Percentiles rank a stretch among this genome's conserved stretches.
Evolutionary conservation across 2,797 vertebrate species (phyloP).

Genomic region (Neosilurus hyrtlii): DNA sequence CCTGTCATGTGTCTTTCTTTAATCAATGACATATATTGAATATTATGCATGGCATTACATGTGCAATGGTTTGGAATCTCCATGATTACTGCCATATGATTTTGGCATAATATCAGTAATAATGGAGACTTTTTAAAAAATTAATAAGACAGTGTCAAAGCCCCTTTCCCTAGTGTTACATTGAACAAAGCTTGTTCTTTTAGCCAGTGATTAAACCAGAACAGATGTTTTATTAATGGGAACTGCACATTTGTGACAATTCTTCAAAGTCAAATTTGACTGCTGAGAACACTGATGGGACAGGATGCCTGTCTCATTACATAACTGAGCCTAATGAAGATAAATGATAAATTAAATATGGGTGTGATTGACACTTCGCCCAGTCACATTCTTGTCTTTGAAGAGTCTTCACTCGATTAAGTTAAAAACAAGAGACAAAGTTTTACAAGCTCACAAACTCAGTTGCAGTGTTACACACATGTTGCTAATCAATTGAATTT

Average conservation of each 20-base stretch:
- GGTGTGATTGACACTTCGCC: conserved; percentile 19
- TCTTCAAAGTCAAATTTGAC: conserved; percentile 43
- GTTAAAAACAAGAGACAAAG: not conserved
- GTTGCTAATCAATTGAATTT: conserved; percentile 44
- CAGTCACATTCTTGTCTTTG: conserved; percentile 21
- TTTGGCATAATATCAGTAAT: conserved; percentile 13
- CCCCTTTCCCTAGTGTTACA: not conserved
- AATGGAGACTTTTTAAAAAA: not conserved
- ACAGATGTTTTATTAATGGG: conserved; percentile 41
- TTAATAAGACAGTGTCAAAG: not conserved
- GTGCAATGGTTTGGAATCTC: not conserved
- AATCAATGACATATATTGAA: not conserved
- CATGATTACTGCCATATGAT: conserved; percentile 5
- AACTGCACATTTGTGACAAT: conserved; percentile 18
- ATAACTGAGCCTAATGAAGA: conserved; percentile 48
- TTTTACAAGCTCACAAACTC: not conserved
- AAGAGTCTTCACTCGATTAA: conserved; percentile 25
- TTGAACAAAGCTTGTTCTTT: conserved; percentile 30
- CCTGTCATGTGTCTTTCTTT: not conserved
- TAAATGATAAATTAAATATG: conserved; percentile 49
- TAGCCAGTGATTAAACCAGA: conserved; percentile 23
- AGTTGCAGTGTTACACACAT: not conserved
- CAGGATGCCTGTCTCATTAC: conserved; percentile 31
- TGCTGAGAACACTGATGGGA: conserved; percentile 33
- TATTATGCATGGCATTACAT: not conserved